phyloP scores from a whole-genome alignment of 2,888 invertebrate genomes.

The Entomobrya multifasciata region DNA sequence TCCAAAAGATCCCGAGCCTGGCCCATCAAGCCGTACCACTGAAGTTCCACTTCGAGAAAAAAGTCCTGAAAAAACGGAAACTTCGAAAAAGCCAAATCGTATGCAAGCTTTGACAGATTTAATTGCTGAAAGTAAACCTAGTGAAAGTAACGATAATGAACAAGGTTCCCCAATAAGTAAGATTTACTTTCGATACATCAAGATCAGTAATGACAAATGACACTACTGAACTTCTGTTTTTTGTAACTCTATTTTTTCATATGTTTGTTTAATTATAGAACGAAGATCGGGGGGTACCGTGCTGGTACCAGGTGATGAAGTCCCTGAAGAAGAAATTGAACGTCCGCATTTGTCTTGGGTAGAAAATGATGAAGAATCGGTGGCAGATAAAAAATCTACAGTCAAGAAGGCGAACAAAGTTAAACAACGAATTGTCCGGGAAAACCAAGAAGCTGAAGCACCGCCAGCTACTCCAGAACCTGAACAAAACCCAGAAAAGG shows the following conservation, averaged over 20 bases:
- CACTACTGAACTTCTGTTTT: no score
- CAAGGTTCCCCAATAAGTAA: slow-evolving; percentile 35
- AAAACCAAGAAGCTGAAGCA: not conserved
- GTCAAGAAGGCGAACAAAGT: slow-evolving; percentile 1
- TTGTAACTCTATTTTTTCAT: no score
- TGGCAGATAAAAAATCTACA: slow-evolving; percentile 3
- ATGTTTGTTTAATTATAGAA: no score
- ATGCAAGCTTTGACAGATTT: slow-evolving; percentile 51
- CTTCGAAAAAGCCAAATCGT: slow-evolving; percentile 9
- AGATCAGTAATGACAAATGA: no score
- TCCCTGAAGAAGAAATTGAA: slow-evolving; percentile 56
- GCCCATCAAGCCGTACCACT: no score
- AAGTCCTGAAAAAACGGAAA: not conserved
- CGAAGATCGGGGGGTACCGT: slow-evolving; percentile 13
- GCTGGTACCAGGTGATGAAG: slow-evolving; percentile 12
- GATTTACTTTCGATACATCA: not conserved
- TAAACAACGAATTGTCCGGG: not conserved
- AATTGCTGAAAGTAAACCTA: slow-evolving; percentile 36
- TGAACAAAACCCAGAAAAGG: not conserved
- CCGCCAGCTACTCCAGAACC: not conserved
- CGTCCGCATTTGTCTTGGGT: slow-evolving; percentile 53
- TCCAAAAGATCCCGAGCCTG: no score
- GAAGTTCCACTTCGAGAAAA: no score
- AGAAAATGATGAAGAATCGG: not conserved
- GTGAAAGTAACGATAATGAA: not conserved